These are phyloP conservation scores for Melanerpes formicivorus DNA, from an alignment of 2,113 vertebrate species.

Conservation along the genomic window DNA sequence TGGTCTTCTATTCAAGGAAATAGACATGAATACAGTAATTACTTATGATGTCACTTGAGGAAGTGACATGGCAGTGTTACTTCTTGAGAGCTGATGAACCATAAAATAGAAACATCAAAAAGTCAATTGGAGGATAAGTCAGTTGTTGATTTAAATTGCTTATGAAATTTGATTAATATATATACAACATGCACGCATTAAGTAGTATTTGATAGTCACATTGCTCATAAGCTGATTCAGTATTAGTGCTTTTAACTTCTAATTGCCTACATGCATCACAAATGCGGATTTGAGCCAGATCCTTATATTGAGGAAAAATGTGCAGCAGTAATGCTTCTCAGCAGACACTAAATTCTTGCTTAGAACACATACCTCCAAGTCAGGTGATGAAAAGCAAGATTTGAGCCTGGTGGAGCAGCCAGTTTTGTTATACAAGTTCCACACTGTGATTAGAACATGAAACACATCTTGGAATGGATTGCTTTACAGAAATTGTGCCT, in stretches of 20 bases:
- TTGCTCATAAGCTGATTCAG: neutral
- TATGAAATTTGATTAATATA: neutral
- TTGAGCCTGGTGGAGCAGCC: neutral
- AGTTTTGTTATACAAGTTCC: neutral
- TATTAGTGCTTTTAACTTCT: slow-evolving; percentile 18
- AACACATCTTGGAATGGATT: neutral
- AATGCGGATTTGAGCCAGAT: neutral
- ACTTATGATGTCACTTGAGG: neutral
- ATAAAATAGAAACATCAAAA: neutral
- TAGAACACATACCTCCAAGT: slow-evolving; percentile 19
- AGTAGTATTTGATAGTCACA: slow-evolving; percentile 13
- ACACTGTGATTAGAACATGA: slow-evolving; percentile 23
- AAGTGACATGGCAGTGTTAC: neutral
- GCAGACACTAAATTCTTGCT: neutral
- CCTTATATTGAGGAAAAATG: neutral
- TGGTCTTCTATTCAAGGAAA: neutral
- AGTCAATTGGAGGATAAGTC: neutral
- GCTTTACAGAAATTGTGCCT: slow-evolving; percentile 11
- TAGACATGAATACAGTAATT: neutral
- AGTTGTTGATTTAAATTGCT: slow-evolving; percentile 9
- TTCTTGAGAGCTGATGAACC: neutral
- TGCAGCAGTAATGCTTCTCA: neutral
- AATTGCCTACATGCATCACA: slow-evolving; percentile 9
- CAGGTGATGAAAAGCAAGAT: slow-evolving; percentile 17
- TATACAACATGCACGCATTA: slow-evolving; percentile 6